Conservation (phyloP, 2,113 vertebrate genomes). For the Oncorhynchus kisutch region DNA sequence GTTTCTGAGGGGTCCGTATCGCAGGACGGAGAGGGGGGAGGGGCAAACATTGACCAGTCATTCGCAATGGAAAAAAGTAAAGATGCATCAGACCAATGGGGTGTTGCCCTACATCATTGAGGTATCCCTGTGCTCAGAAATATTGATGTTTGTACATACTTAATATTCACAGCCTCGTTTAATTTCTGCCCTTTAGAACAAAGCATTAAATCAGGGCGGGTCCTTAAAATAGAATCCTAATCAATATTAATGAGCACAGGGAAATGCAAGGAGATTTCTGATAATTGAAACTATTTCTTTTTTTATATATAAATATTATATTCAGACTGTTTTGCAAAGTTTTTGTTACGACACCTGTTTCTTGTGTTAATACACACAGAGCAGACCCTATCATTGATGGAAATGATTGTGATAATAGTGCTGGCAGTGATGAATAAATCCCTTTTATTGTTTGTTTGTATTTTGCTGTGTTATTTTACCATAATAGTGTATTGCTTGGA, state of each 20-base stretch:
- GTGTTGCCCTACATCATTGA: conserved; percentile 48
- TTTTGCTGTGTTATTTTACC: conserved; percentile 2
- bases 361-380: conserved; percentile 44
- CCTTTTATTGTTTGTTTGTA: conserved; percentile 53
- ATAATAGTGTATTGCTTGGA: too few species aligned
- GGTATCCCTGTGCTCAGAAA: conserved; percentile 61
- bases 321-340: conserved; percentile 50
- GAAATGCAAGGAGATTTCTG: conserved; percentile 34
- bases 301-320: conserved; percentile 47
- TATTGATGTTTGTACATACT: conserved; percentile 70
- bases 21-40: conserved; percentile 28
- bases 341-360: conserved; percentile 52
- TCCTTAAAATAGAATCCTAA: conserved; percentile 56
- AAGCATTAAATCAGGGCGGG: conserved; percentile 53
- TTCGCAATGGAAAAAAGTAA: conserved; percentile 40
- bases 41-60: conserved; percentile 20
- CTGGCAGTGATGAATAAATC: conserved; percentile 53
- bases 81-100: conserved; percentile 35
- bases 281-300: conserved; percentile 52
- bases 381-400: conserved; percentile 38
- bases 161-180: conserved; percentile 40
- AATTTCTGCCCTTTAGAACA: conserved; percentile 49
- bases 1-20: conserved; percentile 34
- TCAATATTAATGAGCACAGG: conserved; percentile 67
- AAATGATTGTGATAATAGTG: conserved; percentile 37